A percentile compares a stretch with the other conserved stretches of the same genome.
These are phyloP conservation scores for Hydraecia micacea DNA, from an alignment of 2,888 invertebrate genomes.

Conservation along the genomic window DNA sequence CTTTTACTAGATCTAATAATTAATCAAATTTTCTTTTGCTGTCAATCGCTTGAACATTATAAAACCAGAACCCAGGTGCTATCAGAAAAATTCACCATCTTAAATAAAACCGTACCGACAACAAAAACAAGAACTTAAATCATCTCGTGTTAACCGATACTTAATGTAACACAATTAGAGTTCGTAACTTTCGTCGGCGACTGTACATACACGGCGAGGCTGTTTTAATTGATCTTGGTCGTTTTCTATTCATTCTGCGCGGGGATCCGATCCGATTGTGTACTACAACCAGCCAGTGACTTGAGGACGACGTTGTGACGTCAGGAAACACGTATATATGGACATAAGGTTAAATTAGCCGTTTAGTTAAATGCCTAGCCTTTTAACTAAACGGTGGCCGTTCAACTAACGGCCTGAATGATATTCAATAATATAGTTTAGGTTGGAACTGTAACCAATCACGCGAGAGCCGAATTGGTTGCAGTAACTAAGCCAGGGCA, in stretches of 20 bases:
- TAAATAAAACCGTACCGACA: neutral
- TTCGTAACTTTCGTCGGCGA: conserved; percentile 35
- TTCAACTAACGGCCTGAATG: too few species aligned
- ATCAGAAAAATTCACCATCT: neutral
- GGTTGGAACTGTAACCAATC: too few species aligned
- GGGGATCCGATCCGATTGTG: conserved; percentile 73
- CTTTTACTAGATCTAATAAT: neutral
- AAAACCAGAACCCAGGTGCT: neutral
- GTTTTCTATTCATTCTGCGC: conserved; percentile 79
- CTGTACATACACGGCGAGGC: conserved; percentile 67
- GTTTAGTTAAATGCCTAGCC: too few species aligned
- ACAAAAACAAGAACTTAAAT: neutral
- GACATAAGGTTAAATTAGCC: too few species aligned
- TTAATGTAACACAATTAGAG: conserved; percentile 17
- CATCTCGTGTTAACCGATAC: neutral
- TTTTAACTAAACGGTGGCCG: too few species aligned
- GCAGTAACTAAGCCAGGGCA: too few species aligned
- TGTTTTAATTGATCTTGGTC: conserved; percentile 84
- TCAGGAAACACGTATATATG: neutral
- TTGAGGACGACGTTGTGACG: conserved; percentile 25
- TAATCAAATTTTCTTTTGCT: neutral
- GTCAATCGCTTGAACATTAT: neutral
- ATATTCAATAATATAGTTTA: too few species aligned
- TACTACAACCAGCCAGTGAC: conserved; percentile 50
- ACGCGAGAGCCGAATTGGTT: too few species aligned